Percentiles rank a stretch among this genome's conserved stretches.
These are phyloP conservation scores for Brachypteracias leptosomus DNA, from an alignment of 2,113 vertebrate species.

Conservation along the genomic window DNA sequence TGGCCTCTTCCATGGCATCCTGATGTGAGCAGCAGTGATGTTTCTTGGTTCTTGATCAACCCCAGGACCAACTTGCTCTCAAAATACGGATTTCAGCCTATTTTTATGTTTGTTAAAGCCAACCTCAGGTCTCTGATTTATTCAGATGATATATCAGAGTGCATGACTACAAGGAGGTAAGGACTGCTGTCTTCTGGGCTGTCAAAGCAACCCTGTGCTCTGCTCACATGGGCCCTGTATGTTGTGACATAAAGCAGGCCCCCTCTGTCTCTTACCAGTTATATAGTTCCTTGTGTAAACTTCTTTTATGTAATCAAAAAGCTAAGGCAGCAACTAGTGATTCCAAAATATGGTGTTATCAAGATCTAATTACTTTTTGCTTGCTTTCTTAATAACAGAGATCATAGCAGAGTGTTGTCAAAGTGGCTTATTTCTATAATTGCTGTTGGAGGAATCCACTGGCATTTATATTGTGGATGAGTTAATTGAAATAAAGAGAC, in stretches of 20 bases:
- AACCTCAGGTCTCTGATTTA: neutral
- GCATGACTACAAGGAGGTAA: neutral
- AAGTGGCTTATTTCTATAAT: neutral
- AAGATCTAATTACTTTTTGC: neutral
- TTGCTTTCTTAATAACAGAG: neutral
- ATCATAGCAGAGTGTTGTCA: neutral
- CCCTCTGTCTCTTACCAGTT: neutral
- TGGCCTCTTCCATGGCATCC: neutral
- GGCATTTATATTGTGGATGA: neutral
- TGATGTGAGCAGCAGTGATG: neutral
- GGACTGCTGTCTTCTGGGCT: neutral
- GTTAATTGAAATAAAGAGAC: neutral
- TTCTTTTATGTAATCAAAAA: neutral
- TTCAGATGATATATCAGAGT: neutral
- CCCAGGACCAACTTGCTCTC: neutral
- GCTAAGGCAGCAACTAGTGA: neutral
- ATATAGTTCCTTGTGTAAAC: fast-evolving
- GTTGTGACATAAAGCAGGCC: neutral
- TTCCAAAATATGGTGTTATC: neutral
- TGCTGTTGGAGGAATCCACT: neutral
- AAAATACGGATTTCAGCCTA: neutral
- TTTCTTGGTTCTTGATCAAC: neutral
- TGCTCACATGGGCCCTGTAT: neutral
- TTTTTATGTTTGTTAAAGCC: neutral
- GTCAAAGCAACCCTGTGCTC: neutral